Conservation (phyloP, 2,888 invertebrate genomes). For the Eristalis tenax region DNA sequence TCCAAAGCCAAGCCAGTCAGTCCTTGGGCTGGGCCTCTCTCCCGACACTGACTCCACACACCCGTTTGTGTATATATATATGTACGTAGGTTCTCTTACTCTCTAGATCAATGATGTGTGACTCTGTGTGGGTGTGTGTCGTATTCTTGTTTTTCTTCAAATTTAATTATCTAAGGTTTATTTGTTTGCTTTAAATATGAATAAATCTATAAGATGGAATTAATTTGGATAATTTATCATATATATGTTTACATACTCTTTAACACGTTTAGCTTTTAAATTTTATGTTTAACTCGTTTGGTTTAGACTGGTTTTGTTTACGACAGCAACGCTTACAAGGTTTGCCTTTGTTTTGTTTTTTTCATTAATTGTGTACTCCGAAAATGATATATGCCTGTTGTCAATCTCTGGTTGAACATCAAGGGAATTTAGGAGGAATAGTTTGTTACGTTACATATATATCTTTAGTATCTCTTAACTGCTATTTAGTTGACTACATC, state of each 20-base stretch:
- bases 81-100: too few relatives aligned
- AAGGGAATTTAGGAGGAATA: neutral
- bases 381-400: slow-evolving; percentile 23
- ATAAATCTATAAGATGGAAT: slow-evolving; percentile 23
- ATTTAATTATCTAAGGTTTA: slow-evolving; percentile 22
- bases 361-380: slow-evolving; percentile 6
- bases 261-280: slow-evolving; percentile 15
- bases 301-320: neutral
- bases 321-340: slow-evolving; percentile 46
- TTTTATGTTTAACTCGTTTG: slow-evolving; percentile 23
- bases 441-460: neutral
- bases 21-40: too few relatives aligned
- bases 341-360: neutral
- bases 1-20: too few relatives aligned
- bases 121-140: neutral
- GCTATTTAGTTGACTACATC: neutral
- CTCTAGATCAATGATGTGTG: neutral
- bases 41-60: too few relatives aligned
- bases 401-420: too few relatives aligned
- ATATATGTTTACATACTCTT: neutral
- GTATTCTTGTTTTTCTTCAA: slow-evolving; percentile 1
- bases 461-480: neutral
- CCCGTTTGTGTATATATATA: too few relatives aligned
- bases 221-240: slow-evolving; percentile 22
- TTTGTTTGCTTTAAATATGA: neutral